phyloP scores from a whole-genome alignment of 2,113 vertebrate genomes.

The Oxyruncus cristatus region DNA sequence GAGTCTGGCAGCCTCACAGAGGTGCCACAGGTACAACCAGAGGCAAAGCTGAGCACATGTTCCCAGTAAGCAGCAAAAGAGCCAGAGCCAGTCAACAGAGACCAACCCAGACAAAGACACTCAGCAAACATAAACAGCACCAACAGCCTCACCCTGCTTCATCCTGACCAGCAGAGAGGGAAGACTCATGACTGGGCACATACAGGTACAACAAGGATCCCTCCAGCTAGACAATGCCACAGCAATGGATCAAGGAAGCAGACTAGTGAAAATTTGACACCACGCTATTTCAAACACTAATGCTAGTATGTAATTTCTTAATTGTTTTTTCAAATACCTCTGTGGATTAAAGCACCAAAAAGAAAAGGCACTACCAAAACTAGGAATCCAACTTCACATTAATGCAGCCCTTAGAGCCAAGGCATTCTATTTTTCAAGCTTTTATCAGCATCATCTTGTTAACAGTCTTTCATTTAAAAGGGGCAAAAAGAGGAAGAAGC shows the following conservation, averaged over 20 bases:
- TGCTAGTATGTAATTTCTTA: neutral
- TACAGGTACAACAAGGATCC: neutral
- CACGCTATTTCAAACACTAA: neutral
- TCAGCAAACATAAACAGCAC: neutral
- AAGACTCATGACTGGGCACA: neutral
- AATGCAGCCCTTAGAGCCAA: neutral
- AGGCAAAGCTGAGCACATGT: neutral
- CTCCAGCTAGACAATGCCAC: neutral
- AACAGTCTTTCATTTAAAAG: neutral
- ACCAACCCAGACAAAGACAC: neutral
- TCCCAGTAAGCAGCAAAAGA: neutral
- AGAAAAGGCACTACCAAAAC: neutral
- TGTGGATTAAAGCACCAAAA: neutral
- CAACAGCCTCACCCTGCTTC: neutral
- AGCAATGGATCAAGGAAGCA: neutral
- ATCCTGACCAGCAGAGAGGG: too few relatives aligned
- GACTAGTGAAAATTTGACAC: neutral
- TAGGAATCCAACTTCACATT: neutral
- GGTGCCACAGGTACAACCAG: neutral
- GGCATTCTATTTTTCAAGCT: neutral
- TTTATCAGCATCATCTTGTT: neutral
- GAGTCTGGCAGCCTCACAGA: neutral
- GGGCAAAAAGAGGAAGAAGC: neutral
- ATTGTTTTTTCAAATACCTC: neutral
- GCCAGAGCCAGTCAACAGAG: neutral